Conservation (phyloP, 2,797 vertebrate species). For the Enoplosus armatus region DNA sequence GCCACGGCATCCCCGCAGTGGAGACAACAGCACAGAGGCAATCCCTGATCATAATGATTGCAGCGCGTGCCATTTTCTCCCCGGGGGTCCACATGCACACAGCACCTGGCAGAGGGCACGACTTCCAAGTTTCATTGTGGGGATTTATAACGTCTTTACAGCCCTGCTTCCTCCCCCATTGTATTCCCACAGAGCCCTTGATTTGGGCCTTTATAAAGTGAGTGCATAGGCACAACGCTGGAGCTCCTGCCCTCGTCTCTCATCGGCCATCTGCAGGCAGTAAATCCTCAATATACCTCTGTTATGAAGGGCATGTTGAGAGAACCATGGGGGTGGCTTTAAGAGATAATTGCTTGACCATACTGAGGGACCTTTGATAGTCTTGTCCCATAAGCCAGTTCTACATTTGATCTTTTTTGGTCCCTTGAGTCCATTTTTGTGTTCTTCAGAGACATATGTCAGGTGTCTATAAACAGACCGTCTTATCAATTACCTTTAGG, state of each 20-base stretch:
- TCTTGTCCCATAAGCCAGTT: conserved; percentile 53
- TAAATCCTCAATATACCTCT: conserved; percentile 79
- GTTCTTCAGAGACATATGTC: conserved; percentile 54
- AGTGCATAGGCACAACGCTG: conserved; percentile 54
- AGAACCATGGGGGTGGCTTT: conserved; percentile 77
- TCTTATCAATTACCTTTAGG: conserved; percentile 67
- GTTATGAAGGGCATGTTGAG: conserved; percentile 79
- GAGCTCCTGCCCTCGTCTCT: conserved; percentile 62
- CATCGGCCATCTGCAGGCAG: conserved; percentile 79
- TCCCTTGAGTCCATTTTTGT: conserved; percentile 37
- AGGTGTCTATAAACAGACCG: conserved; percentile 58
- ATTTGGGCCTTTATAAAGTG: conserved; percentile 76
- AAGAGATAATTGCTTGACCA: conserved; percentile 83
- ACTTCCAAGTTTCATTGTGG: conserved; percentile 70
- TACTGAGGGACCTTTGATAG: conserved; percentile 72
- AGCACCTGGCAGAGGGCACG: conserved; percentile 68
- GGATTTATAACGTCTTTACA: conserved; percentile 73
- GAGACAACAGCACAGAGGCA: conserved; percentile 10
- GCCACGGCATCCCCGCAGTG: background rate
- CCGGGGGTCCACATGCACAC: conserved; percentile 50
- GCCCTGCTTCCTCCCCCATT: conserved; percentile 60
- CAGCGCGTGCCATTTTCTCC: conserved; percentile 59
- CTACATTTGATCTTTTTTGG: conserved; percentile 57
- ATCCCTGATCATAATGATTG: conserved; percentile 33
- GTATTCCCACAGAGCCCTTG: conserved; percentile 75